Conservation (phyloP, 1,140 invertebrate genomes). For the Brachionus manjavacas region DNA sequence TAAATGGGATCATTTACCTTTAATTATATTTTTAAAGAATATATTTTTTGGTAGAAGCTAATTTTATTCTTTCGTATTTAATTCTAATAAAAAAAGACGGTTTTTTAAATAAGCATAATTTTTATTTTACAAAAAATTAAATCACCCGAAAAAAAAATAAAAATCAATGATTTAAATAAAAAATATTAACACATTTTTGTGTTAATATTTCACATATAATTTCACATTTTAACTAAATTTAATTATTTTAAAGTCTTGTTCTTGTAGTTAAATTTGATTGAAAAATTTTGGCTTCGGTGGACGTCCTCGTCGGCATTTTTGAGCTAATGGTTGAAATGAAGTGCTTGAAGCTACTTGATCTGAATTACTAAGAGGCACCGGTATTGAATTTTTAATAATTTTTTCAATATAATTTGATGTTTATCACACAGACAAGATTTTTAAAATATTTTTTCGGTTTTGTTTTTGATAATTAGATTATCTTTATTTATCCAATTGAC, state of each 20-base stretch:
- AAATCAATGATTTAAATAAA: too few relatives aligned
- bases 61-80: slow-evolving; percentile 16
- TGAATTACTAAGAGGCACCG: background rate
- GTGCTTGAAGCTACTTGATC: background rate
- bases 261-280: too few relatives aligned
- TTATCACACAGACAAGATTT: background rate
- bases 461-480: background rate
- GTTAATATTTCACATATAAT: background rate
- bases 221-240: background rate
- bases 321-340: background rate
- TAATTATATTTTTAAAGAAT: too few relatives aligned
- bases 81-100: background rate
- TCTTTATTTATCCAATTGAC: background rate
- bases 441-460: background rate
- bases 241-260: background rate
- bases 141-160: background rate
- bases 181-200: too few relatives aligned
- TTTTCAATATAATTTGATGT: background rate
- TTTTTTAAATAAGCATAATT: background rate
- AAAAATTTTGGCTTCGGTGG: too few relatives aligned
- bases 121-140: too few relatives aligned
- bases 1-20: too few relatives aligned
- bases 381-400: background rate
- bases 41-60: background rate
- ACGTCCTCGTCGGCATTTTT: background rate